A percentile compares a stretch with the other conserved stretches of the same genome.
phyloP scores from a whole-genome alignment of 1,140 invertebrate species.

The Atta texana region DNA sequence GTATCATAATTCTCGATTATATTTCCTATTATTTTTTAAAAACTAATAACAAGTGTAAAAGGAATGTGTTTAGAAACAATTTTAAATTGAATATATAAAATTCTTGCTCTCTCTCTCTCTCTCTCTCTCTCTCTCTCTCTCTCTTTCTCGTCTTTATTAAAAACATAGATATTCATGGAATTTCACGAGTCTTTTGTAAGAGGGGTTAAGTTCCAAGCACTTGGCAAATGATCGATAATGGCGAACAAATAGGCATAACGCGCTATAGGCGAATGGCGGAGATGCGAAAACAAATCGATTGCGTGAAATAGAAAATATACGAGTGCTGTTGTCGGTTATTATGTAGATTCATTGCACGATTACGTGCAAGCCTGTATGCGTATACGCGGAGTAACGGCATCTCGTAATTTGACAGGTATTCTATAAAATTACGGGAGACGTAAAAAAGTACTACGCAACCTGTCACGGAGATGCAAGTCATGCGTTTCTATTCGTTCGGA shows the following conservation, averaged over 20 bases:
- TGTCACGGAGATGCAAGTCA: slow-evolving; percentile 56
- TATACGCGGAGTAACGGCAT: slow-evolving; percentile 43
- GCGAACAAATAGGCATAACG: slow-evolving; percentile 57
- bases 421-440: slow-evolving; percentile 48
- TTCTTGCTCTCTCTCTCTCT: neutral
- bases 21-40: neutral
- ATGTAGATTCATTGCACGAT: slow-evolving; percentile 59
- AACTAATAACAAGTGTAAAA: neutral
- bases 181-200: slow-evolving; percentile 28
- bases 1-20: neutral
- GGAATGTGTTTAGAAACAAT: neutral
- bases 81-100: neutral
- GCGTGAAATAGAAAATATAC: slow-evolving; percentile 60
- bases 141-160: neutral
- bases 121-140: neutral
- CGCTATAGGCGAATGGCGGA: slow-evolving; percentile 33
- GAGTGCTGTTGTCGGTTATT: slow-evolving; percentile 54
- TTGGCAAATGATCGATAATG: slow-evolving; percentile 60
- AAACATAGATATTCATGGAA: slow-evolving; percentile 28
- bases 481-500: slow-evolving; percentile 54
- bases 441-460: slow-evolving; percentile 43
- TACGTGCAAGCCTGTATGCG: slow-evolving; percentile 26
- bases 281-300: slow-evolving; percentile 62
- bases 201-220: slow-evolving; percentile 42
- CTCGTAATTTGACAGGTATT: slow-evolving; percentile 58